Evolutionary conservation across 2,797 vertebrate species (phyloP).

Genomic region (Leptodactylus fallax): DNA sequence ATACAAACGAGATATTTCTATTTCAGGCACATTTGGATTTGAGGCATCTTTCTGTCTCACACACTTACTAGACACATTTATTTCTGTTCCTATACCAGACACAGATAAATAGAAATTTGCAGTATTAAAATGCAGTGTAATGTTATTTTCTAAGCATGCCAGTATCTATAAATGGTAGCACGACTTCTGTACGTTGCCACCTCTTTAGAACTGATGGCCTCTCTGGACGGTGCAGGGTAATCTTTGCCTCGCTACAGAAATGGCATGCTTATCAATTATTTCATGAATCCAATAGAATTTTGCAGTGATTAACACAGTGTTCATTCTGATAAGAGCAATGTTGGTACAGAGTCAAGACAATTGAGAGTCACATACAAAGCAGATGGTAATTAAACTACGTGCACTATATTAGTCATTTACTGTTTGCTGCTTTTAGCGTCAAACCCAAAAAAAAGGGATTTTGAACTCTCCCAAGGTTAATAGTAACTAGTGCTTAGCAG

Average conservation of each 20-base stretch:
- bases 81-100: not conserved
- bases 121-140: not conserved
- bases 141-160: not conserved
- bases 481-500: conserved; percentile 29
- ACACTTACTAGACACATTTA: no score
- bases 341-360: conserved; percentile 40
- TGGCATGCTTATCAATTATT: conserved; percentile 11
- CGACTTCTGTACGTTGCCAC: not conserved
- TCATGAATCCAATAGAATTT: conserved; percentile 42
- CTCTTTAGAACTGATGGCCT: not conserved
- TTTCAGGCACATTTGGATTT: not conserved
- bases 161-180: not conserved
- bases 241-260: conserved; percentile 14
- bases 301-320: conserved; percentile 4
- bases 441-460: conserved; percentile 1
- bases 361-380: conserved; percentile 32
- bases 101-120: not conserved
- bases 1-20: not conserved
- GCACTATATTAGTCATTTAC: conserved; percentile 32
- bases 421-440: conserved; percentile 18
- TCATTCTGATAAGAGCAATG: conserved; percentile 36
- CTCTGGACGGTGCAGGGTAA: not conserved
- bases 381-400: conserved; percentile 39
- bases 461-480: conserved; percentile 50
- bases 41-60: no score